phyloP scores from a whole-genome alignment of 2,888 invertebrate genomes.

The Sarcophaga rosellei region DNA sequence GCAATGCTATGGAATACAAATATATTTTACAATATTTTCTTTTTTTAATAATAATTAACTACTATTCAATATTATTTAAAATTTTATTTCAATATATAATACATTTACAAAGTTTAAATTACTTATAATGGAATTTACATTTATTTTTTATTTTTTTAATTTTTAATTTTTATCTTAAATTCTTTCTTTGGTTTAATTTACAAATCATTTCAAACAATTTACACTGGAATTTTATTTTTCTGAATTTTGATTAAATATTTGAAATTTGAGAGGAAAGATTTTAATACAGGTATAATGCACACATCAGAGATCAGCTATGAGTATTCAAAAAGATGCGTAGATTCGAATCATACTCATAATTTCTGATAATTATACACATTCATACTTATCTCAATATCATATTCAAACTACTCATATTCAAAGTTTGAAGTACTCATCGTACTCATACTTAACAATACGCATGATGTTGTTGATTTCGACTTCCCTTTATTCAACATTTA shows the following conservation, averaged over 20 bases:
- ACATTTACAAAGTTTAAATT: slow-evolving; percentile 34
- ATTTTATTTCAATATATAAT: slow-evolving; percentile 28
- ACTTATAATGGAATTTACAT: slow-evolving; percentile 55
- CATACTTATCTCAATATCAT: too few species aligned
- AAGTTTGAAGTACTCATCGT: too few species aligned
- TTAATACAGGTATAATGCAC: too few species aligned
- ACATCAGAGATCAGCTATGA: too few species aligned
- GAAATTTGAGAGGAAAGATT: too few species aligned
- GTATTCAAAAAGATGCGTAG: too few species aligned
- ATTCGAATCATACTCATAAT: too few species aligned
- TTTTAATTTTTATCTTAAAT: background rate
- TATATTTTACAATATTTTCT: slow-evolving; percentile 31
- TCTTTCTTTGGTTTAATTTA: slow-evolving; percentile 63
- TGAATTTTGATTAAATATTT: background rate
- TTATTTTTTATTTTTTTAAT: background rate
- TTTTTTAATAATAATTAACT: slow-evolving; percentile 25
- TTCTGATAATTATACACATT: too few species aligned
- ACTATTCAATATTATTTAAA: background rate
- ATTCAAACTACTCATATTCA: too few species aligned
- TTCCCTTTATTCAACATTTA: too few species aligned
- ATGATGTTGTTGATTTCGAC: too few species aligned
- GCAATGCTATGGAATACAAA: slow-evolving; percentile 55
- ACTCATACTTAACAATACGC: too few species aligned
- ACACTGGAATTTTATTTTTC: slow-evolving; percentile 31
- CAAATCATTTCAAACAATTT: slow-evolving; percentile 25